Evolutionary conservation across 2,797 vertebrate species (phyloP).

Genomic region (Spheniscus humboldti): DNA sequence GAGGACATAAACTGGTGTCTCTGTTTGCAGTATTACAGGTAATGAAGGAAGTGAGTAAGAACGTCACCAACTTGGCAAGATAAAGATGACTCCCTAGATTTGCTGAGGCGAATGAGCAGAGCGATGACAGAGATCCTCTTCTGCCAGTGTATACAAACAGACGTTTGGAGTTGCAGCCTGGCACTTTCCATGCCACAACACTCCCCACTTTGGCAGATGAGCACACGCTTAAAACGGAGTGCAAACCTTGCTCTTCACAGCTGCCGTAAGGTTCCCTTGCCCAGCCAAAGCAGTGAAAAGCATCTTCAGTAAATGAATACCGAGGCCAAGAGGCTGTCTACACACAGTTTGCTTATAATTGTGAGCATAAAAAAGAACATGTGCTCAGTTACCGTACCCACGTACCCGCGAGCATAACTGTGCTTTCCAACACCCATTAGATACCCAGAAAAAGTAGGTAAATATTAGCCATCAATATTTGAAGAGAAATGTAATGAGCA

Average conservation of each 20-base stretch:
- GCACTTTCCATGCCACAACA: not conserved
- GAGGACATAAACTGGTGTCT: not conserved
- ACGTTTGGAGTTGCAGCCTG: not conserved
- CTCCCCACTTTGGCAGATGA: not conserved
- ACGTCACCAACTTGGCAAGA: not conserved
- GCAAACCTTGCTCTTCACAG: not conserved
- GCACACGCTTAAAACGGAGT: not conserved
- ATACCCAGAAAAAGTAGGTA: not conserved
- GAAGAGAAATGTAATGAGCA: not conserved
- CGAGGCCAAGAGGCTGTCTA: not conserved
- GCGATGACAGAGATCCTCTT: not conserved
- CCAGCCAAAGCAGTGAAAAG: not conserved
- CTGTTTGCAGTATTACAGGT: not conserved
- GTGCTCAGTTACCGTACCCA: not conserved
- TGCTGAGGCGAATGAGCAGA: not conserved
- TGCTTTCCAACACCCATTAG: not conserved
- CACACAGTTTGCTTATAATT: not conserved
- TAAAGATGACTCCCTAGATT: not conserved
- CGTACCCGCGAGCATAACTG: not conserved
- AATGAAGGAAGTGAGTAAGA: not conserved
- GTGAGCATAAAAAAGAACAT: not conserved
- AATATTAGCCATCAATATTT: not conserved
- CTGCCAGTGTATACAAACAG: not conserved
- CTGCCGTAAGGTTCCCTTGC: not conserved
- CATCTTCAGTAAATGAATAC: not conserved